phyloP scores from a whole-genome alignment of 2,888 invertebrate genomes.

The Druceiella hillmani region DNA sequence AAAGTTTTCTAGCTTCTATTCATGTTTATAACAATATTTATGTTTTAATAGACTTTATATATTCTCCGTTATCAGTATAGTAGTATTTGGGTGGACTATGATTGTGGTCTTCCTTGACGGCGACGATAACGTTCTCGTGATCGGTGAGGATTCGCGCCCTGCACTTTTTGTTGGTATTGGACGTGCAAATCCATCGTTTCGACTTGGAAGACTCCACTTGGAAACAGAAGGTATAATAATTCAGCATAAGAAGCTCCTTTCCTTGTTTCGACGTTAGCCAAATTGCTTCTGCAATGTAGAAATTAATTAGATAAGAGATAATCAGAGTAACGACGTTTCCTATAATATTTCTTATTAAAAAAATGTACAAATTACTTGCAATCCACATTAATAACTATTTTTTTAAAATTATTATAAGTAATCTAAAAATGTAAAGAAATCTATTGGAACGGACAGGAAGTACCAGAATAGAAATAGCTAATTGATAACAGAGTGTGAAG shows the following conservation, averaged over 20 bases:
- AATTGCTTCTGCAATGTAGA: no score
- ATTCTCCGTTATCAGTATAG: not conserved
- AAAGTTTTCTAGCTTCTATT: conserved; percentile 5
- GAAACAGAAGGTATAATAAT: not conserved
- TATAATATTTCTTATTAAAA: no score
- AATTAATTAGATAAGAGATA: no score
- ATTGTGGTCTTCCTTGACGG: conserved; percentile 28
- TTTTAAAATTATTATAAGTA: no score
- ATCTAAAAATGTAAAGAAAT: no score
- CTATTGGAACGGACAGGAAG: no score
- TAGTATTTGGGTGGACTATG: conserved; percentile 25
- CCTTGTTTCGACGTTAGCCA: not conserved
- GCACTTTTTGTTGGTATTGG: conserved; percentile 34
- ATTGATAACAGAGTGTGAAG: no score
- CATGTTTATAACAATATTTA: no score
- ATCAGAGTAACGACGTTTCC: no score
- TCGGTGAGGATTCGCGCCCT: conserved; percentile 34
- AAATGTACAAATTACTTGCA: no score
- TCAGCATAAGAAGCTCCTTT: not conserved
- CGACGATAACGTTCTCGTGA: conserved; percentile 28
- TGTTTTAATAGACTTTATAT: not conserved
- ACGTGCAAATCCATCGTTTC: conserved; percentile 38
- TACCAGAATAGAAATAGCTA: no score
- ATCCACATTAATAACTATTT: no score
- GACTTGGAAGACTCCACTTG: not conserved